phyloP scores from a whole-genome alignment of 1,140 invertebrate genomes.

The Acromyrmex charruanus region DNA sequence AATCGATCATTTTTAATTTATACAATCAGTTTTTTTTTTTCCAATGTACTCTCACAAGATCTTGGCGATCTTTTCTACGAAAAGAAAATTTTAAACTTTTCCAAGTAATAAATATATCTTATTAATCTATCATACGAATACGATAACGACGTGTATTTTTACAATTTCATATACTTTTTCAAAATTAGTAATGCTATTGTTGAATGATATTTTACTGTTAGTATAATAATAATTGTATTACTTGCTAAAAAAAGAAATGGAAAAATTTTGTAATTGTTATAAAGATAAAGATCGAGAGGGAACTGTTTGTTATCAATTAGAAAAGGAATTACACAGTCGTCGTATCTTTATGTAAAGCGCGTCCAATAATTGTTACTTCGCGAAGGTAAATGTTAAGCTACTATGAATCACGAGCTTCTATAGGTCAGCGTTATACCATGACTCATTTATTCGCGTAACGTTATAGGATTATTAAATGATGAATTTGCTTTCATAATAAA shows the following conservation, averaged over 20 bases:
- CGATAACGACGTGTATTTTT: neutral
- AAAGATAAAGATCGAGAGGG: neutral
- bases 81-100: neutral
- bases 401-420: constrained; percentile 54
- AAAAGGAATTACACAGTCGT: neutral
- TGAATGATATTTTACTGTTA: neutral
- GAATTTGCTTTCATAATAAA: neutral
- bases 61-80: neutral
- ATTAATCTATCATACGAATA: neutral
- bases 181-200: neutral
- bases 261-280: neutral
- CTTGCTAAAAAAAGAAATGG: neutral
- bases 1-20: too few relatives aligned
- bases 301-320: neutral
- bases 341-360: constrained; percentile 12
- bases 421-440: constrained; percentile 48
- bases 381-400: constrained; percentile 10
- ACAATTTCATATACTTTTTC: neutral
- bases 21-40: too few relatives aligned
- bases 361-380: constrained; percentile 22
- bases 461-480: constrained; percentile 51
- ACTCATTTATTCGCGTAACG: constrained; percentile 39
- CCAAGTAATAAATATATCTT: neutral
- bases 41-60: neutral
- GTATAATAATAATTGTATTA: neutral